Evolutionary conservation across 2,797 vertebrate genomes (phyloP), one percentile per base, ranked within the genome.

Genomic region (Apogon talboti): DNA sequence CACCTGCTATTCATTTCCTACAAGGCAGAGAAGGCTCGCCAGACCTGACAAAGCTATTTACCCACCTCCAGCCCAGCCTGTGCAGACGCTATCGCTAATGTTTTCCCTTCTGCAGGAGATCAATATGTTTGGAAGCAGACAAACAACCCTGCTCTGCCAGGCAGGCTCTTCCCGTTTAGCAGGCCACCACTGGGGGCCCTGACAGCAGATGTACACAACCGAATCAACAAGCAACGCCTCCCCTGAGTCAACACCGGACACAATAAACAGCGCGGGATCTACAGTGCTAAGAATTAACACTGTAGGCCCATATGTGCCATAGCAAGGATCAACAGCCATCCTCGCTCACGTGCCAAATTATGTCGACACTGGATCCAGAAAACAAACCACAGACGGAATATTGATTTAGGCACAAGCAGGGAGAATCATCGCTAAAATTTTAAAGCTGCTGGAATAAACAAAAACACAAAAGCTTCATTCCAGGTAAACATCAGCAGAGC

Each of bases 71-170:
- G 78, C 82, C 78, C 78, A 41, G 79, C 82, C 83, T 64, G 76
- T 74, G 81, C 81, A 71, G 81, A 76, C 82, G 79, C 88, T 86
- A 89, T 85, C 73, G 80, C 85, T 92, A 91, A 93, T 93, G 90
- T 93, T 92, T 93, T 93, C 91, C 87, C 86, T 92, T 91, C 90
- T 88, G 89, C 89, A 85, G 87, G 86, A 90, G 92, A 94, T 94
- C 93, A 92, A 94, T 94, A 94, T 92, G 91, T 92, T 93, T 92
- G 87, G 87, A 93, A 76, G 86, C 89, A 87, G 88, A 92, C 91
- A 93, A 93, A 92, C 92, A 92, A 75, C 84, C 78, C 78, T 40
- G 78, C 87, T 87, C 83, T 66, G 86, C 83, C 86, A 67, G 85
- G 71, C 83, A 61, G 88, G 84, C 87, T 74, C 86, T 86, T 76